phyloP scores from a whole-genome alignment of 2,888 invertebrate species.

The Amblyteles armatorius region DNA sequence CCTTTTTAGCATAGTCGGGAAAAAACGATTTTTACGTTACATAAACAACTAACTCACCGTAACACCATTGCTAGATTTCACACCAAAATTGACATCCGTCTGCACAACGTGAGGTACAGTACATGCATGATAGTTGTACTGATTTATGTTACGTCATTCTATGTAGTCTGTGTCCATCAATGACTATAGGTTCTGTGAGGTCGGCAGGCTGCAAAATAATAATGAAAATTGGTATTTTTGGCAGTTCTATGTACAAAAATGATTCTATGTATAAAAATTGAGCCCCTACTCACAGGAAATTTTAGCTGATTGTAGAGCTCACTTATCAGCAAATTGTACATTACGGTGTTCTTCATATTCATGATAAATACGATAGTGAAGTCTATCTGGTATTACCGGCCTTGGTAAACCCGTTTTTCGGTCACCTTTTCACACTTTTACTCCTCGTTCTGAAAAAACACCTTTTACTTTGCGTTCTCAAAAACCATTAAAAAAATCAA shows the following conservation, averaged over 20 bases:
- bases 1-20: too few species aligned
- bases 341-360: constrained; percentile 99
- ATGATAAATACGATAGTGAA: constrained; percentile 99
- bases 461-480: too few species aligned
- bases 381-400: constrained; percentile 99
- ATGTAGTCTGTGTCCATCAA: constrained; percentile 99
- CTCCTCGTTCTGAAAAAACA: constrained; percentile 91
- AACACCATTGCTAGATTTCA: too few species aligned
- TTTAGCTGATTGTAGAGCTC: constrained; percentile 99
- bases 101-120: too few species aligned
- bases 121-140: constrained; percentile 92
- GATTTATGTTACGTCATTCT: constrained; percentile 87
- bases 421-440: constrained; percentile 91
- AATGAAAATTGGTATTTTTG: neutral
- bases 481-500: too few species aligned
- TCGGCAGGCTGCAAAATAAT: constrained; percentile 93
- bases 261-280: neutral
- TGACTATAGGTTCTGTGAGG: constrained; percentile 99
- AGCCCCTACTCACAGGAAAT: constrained; percentile 95
- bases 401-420: constrained; percentile 99
- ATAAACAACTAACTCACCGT: too few species aligned
- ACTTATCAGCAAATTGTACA: constrained; percentile 97
- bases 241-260: constrained; percentile 22
- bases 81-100: too few species aligned
- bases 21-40: too few species aligned